Evolutionary conservation across 2,797 vertebrate species (phyloP).

Genomic region (Botia almorhae): DNA sequence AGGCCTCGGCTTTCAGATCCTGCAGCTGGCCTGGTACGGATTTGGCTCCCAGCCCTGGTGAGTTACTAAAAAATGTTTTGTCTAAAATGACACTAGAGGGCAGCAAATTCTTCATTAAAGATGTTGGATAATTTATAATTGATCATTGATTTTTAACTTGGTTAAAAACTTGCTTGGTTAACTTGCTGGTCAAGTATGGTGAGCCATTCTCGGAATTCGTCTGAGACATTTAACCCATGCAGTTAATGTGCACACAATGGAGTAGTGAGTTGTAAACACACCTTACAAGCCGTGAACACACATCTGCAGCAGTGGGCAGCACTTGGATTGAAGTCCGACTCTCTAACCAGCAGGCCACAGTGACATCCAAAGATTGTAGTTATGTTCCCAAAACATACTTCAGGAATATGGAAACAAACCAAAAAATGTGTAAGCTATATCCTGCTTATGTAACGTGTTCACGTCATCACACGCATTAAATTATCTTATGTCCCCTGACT

Average conservation of each 20-base stretch:
- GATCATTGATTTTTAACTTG: no score
- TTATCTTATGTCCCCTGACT: slow-evolving; percentile 15
- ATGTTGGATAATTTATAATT: not conserved
- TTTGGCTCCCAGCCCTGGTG: slow-evolving; percentile 93
- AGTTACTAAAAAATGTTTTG: slow-evolving; percentile 62
- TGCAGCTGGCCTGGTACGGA: slow-evolving; percentile 93
- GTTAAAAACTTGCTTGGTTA: no score
- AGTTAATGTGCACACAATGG: no score
- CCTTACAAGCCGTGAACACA: no score
- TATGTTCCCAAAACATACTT: not conserved
- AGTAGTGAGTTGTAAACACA: no score
- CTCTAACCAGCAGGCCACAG: no score
- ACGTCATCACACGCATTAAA: not conserved
- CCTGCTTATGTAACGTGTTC: not conserved
- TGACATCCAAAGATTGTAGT: not conserved
- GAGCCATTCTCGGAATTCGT: no score
- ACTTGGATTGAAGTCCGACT: no score
- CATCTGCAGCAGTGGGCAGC: no score
- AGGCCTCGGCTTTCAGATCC: slow-evolving; percentile 91
- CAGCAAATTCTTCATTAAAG: not conserved
- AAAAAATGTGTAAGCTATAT: not conserved
- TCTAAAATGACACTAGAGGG: slow-evolving; percentile 22
- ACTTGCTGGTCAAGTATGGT: no score
- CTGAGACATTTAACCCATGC: no score
- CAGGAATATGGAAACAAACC: not conserved